A percentile compares a stretch with the other conserved stretches of the same genome.
Evolutionary conservation across 2,888 invertebrate genomes (phyloP).

Genomic region (Asteroscopus sphinx): DNA sequence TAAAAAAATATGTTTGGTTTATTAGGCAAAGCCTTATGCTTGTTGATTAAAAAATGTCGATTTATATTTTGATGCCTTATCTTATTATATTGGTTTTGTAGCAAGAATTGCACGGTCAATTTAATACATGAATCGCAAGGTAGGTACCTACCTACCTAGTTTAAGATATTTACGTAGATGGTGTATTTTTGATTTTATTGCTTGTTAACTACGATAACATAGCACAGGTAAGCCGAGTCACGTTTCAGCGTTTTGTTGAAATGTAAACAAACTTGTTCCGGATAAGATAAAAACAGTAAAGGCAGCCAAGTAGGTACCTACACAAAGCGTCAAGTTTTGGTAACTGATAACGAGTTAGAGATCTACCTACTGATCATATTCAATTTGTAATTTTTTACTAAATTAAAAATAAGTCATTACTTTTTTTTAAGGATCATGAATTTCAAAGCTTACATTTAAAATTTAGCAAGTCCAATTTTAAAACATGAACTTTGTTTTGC

Average conservation of each 20-base stretch:
- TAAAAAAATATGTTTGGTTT: slow-evolving; percentile 74
- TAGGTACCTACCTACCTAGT: too few relatives aligned
- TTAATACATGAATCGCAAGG: slow-evolving; percentile 30
- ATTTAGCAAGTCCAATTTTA: not conserved
- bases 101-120: slow-evolving; percentile 21
- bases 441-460: not conserved
- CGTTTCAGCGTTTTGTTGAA: slow-evolving; percentile 87
- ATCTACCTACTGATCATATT: slow-evolving; percentile 32
- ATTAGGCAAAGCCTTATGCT: slow-evolving; percentile 67
- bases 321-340: slow-evolving; percentile 65
- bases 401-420: not conserved
- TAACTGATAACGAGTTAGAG: slow-evolving; percentile 66
- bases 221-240: slow-evolving; percentile 82
- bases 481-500: slow-evolving; percentile 1
- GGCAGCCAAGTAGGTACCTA: slow-evolving; percentile 59
- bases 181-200: slow-evolving; percentile 83
- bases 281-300: slow-evolving; percentile 86
- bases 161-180: slow-evolving; percentile 62
- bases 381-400: slow-evolving; percentile 4
- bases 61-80: slow-evolving; percentile 34
- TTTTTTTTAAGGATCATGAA: not conserved
- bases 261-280: slow-evolving; percentile 89
- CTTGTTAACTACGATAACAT: slow-evolving; percentile 85
- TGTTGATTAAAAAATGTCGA: slow-evolving; percentile 46
- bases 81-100: slow-evolving; percentile 11